A percentile compares a stretch with the other conserved stretches of the same genome.
Conservation (phyloP, 2,888 invertebrate genomes). For the Trissolcus japonicus region DNA sequence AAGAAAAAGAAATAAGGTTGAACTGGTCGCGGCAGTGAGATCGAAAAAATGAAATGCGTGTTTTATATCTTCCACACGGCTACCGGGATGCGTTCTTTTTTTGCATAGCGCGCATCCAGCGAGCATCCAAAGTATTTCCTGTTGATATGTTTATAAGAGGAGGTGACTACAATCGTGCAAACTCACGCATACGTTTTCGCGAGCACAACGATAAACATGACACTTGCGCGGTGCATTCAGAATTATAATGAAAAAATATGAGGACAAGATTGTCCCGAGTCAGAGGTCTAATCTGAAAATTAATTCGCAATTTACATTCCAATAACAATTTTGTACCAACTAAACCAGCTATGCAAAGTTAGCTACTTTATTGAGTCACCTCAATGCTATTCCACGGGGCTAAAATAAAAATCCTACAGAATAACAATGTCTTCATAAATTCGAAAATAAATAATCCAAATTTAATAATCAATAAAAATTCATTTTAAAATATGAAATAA, state of each 20-base stretch:
- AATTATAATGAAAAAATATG: no score
- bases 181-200: slow-evolving; percentile 33
- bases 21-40: slow-evolving; percentile 26
- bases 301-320: no score
- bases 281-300: no score
- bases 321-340: neutral
- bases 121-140: slow-evolving; percentile 54
- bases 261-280: no score
- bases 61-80: slow-evolving; percentile 46
- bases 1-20: neutral
- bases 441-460: no score
- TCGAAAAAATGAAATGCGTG: slow-evolving; percentile 30
- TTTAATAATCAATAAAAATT: no score
- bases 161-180: slow-evolving; percentile 44
- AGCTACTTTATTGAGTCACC: no score
- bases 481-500: no score
- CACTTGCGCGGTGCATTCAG: no score
- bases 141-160: slow-evolving; percentile 54
- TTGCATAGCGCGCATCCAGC: slow-evolving; percentile 25
- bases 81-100: slow-evolving; percentile 37
- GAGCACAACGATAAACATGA: slow-evolving; percentile 23
- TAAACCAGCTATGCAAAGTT: neutral
- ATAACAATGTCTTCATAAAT: no score
- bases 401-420: no score
- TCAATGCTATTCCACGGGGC: no score